phyloP scores from a whole-genome alignment of 2,888 invertebrate species.

The Aporophyla lueneburgensis region DNA sequence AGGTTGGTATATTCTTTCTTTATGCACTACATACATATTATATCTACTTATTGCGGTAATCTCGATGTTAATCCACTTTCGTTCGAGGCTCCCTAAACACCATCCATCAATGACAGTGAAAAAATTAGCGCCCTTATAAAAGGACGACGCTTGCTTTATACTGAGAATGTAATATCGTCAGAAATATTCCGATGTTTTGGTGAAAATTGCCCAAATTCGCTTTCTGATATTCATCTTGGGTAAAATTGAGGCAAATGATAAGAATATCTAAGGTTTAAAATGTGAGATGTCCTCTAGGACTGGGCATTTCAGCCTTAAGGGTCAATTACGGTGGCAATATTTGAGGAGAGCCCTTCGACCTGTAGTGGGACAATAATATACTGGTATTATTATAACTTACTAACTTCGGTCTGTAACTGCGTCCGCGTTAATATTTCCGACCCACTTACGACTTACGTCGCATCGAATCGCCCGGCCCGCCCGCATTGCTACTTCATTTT shows the following conservation, averaged over 20 bases:
- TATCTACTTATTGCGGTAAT: slow-evolving; percentile 40
- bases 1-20: neutral
- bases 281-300: slow-evolving; percentile 15
- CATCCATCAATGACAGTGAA: slow-evolving; percentile 81
- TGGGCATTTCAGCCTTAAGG: neutral
- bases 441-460: no score
- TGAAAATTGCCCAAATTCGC: slow-evolving; percentile 49
- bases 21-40: neutral
- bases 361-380: neutral
- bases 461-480: no score
- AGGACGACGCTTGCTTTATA: slow-evolving; percentile 60
- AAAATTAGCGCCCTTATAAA: slow-evolving; percentile 70
- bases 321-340: no score
- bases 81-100: slow-evolving; percentile 59
- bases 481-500: no score
- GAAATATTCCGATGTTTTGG: slow-evolving; percentile 61
- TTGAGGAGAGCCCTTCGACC: neutral
- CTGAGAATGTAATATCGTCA: slow-evolving; percentile 61
- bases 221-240: slow-evolving; percentile 37
- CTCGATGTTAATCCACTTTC: slow-evolving; percentile 61
- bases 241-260: slow-evolving; percentile 32
- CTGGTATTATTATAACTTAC: neutral
- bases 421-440: no score
- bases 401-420: no score
- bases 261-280: slow-evolving; percentile 21